A percentile compares a stretch with the other conserved stretches of the same genome.
phyloP scores from a whole-genome alignment of 2,113 vertebrate species.

The Prinia subflava region DNA sequence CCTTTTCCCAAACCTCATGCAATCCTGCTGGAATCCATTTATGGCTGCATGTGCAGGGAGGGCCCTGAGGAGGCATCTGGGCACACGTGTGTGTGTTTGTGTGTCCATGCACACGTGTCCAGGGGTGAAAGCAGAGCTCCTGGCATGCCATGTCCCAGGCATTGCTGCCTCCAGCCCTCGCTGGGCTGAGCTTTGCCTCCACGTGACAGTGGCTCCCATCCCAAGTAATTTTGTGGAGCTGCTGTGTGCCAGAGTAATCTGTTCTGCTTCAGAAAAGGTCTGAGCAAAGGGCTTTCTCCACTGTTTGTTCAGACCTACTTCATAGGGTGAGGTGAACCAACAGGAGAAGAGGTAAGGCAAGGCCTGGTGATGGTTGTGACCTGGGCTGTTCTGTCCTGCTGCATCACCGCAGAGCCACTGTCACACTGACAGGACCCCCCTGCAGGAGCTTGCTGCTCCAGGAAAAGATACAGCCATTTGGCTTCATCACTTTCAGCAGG shows the following conservation, averaged over 20 bases:
- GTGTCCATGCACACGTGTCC: not conserved
- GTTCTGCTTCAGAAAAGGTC: not conserved
- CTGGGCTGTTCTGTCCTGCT: not conserved
- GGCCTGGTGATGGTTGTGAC: not conserved
- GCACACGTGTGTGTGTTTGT: rapidly evolving
- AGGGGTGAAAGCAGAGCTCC: not conserved
- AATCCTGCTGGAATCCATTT: not conserved
- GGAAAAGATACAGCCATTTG: not conserved
- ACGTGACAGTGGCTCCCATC: not conserved
- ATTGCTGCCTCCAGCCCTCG: not conserved
- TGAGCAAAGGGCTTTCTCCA: not conserved
- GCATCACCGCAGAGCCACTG: not conserved
- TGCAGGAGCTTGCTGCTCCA: not conserved
- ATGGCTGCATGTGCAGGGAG: rapidly evolving
- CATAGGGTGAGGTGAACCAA: not conserved
- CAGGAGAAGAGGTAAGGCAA: not conserved
- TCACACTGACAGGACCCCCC: no score
- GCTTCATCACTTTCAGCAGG: not conserved
- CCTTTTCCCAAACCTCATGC: not conserved
- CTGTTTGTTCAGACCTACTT: not conserved
- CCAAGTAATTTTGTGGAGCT: not conserved
- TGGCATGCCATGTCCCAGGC: not conserved
- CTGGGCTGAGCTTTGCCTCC: not conserved
- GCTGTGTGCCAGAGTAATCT: not conserved
- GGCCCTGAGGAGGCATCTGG: not conserved